These are phyloP conservation scores for Tinamus major DNA, from an alignment of 2,797 vertebrate species.

Conservation along the genomic window DNA sequence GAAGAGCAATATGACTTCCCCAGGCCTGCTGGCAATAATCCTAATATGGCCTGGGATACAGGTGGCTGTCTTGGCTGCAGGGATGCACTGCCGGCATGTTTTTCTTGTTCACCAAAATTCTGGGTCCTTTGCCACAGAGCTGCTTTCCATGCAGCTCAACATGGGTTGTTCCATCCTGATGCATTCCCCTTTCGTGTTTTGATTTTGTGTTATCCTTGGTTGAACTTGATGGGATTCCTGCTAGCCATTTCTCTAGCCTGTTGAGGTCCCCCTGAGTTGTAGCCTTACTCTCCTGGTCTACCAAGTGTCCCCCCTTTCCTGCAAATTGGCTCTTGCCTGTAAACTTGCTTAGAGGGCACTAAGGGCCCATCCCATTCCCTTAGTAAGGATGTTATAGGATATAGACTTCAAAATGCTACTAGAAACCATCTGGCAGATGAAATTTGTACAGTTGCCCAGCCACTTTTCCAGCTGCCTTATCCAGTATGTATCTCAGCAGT, in stretches of 20 bases:
- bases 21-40: neutral
- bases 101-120: neutral
- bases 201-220: neutral
- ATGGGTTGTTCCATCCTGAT: neutral
- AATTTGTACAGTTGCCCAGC: neutral
- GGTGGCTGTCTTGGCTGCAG: too few relatives aligned
- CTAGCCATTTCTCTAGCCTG: neutral
- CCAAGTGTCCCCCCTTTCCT: neutral
- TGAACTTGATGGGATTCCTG: neutral
- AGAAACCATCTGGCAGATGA: neutral
- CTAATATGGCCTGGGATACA: neutral
- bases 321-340: neutral
- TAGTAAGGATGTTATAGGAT: neutral
- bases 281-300: neutral
- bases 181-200: neutral
- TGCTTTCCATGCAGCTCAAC: neutral
- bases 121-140: neutral
- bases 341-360: neutral
- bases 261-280: neutral
- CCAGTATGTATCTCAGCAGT: neutral
- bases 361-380: neutral
- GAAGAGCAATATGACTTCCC: neutral
- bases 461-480: neutral
- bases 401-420: neutral
- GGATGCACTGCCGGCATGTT: neutral